Base-by-base conservation (phyloP, 2,888 invertebrate genomes). In the Griposia aprilina region DNA sequence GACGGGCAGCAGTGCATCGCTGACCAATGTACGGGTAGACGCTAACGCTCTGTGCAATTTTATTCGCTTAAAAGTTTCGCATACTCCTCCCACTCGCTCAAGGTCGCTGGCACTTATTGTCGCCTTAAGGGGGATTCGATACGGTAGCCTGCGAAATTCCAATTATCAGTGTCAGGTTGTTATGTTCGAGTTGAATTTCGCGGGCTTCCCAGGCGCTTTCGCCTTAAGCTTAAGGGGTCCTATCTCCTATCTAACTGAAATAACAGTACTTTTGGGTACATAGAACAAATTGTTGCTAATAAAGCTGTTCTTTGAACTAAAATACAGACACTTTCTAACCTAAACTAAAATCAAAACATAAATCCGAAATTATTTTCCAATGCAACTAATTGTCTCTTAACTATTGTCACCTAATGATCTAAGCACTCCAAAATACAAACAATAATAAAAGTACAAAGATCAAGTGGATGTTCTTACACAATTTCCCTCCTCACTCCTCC, bases 401-500 rank as follows among this genome's bases (percentile, higher is more conserved):
- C 59, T 13, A 70, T 45, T 83, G 50, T 70, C 52, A 45, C 36
- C 36, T 11, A 26, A 36, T 26, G 15, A 75, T 55, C 1, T 2
- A 50, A 66, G 17, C 30, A 63, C 1, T 26, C 15, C 60, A 62
- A 57, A 78, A 75, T 50, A 75, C 52, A 66, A 74, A 81, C 71
- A 78, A 80, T 74, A 82, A 82, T 76, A 87, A 85, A 88, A 89
- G 70, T 79, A 77, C 69, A 84, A 81, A 81, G 76, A 88, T 88
- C 88, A 92, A 91, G 91, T 91, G 90, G 48, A 80, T 86, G 82
- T 88, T 90, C 91, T 93, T 91, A 93, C 91, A 93, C 90, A 91
- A 93, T 85, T 86, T 88, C 82, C 88, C 82, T 81, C 80, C 74
- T 45, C 76, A 4, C 50, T 71, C 10, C n/a, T 60, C 82, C 76